Base-by-base conservation (phyloP, 1,140 invertebrate genomes). In the Sycophaga agraensis region DNA sequence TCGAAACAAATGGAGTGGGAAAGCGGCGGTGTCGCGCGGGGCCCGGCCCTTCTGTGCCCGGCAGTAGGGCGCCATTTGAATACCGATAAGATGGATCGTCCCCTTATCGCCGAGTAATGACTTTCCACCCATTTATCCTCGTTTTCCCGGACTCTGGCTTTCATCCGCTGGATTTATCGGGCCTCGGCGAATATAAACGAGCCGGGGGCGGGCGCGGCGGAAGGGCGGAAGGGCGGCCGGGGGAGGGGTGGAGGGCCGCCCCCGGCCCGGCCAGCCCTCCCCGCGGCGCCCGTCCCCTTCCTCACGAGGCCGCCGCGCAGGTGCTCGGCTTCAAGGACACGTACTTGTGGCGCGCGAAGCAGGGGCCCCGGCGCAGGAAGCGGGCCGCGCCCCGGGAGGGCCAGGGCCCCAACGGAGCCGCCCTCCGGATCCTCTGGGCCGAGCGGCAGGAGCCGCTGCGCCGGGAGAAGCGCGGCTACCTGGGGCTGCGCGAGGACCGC, bases 351-450 rank as follows among this genome's bases (percentile, higher is more conserved):
- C 66, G 73, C 42, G 82, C 83, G 64, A 68, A 71, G 2, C 68
- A 83, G 49, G 74, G 77, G 43, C 70, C 73, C 0, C 34, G 55
- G 9, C 24, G 43, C 28, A 42, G 39, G 19, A 63, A 54, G 42
- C 16, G 55, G 9, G 42, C 55, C n/a, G 53, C 53, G 55, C 39
- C 49, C 2, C n/a, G n/a, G n/a, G n/a, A n/a, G n/a, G n/a, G n/a
- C n/a, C n/a, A n/a, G n/a, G n/a, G n/a, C n/a, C n/a, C n/a, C n/a
- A n/a, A n/a, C 16, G 1, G 19, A 19, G 19, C 9, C 31, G 4
- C n/a, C 8, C 7, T 6, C 17, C 65, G 89, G 85, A 88, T 91
- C 3, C 58, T 83, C 19, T 91, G 89, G 89, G 84, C 87, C 0
- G 87, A 91, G 64, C 85, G 87, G 68, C 90, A 91, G 68, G 77